These are phyloP conservation scores for Megaceryle torquata DNA, from an alignment of 2,113 vertebrate genomes.

Conservation along the genomic window DNA sequence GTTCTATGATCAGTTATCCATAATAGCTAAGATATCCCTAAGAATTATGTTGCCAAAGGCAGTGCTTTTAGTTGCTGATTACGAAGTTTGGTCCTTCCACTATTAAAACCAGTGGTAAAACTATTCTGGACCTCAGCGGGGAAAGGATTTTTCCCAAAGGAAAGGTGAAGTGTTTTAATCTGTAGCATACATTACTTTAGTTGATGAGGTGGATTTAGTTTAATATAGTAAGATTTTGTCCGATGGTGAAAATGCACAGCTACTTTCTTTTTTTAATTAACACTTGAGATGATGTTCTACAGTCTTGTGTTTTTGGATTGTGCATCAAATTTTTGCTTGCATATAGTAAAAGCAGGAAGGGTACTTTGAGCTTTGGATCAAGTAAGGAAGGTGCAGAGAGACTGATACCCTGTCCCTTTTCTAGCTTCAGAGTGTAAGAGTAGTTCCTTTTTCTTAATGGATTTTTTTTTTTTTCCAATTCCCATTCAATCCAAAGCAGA, in stretches of 20 bases:
- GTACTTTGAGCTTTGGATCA: background rate
- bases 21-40: background rate
- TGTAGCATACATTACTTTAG: background rate
- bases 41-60: background rate
- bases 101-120: background rate
- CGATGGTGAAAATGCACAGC: background rate
- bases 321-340: background rate
- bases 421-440: background rate
- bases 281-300: background rate
- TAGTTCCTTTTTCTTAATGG: background rate
- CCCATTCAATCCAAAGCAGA: background rate
- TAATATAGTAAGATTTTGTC: background rate
- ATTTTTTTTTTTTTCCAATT: background rate
- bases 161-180: background rate
- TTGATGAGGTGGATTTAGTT: background rate
- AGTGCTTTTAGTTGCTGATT: background rate
- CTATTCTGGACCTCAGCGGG: background rate
- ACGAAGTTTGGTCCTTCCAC: background rate
- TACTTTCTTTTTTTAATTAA: background rate
- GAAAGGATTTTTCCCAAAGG: background rate
- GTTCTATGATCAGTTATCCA: background rate
- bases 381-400: background rate
- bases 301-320: background rate
- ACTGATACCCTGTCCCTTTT: too few relatives aligned
- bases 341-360: background rate